Percentiles rank a stretch among this genome's conserved stretches.
phyloP scores from a whole-genome alignment of 2,113 vertebrate genomes.

The Blennius ocellaris region DNA sequence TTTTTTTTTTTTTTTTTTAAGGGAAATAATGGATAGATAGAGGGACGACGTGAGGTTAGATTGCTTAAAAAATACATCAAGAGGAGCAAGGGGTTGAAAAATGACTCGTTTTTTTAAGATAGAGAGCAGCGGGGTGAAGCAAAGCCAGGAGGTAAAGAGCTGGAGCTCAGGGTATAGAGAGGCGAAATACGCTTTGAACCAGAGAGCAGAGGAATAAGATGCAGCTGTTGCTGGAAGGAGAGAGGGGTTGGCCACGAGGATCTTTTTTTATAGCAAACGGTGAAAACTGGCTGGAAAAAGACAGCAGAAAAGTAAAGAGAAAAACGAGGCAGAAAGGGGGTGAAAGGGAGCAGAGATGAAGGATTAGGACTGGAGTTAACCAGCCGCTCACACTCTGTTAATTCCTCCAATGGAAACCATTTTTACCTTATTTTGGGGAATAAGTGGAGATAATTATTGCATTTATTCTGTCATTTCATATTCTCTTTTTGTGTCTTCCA shows the following conservation, averaged over 20 bases:
- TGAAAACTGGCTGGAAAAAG: not conserved
- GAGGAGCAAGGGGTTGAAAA: not conserved
- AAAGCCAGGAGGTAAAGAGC: slow-evolving; percentile 25
- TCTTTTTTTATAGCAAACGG: slow-evolving; percentile 4
- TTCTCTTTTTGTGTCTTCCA: slow-evolving; percentile 29
- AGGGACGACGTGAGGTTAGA: not conserved
- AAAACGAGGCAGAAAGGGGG: not conserved
- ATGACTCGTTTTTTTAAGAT: slow-evolving; percentile 9
- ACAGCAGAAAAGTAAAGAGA: not conserved
- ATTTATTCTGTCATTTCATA: slow-evolving; percentile 23
- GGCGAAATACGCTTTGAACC: slow-evolving; percentile 23
- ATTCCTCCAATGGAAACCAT: slow-evolving; percentile 1
- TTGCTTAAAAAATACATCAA: slow-evolving; percentile 10
- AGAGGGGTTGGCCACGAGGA: not conserved
- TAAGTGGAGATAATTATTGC: slow-evolving; percentile 37
- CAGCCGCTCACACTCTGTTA: slow-evolving; percentile 26
- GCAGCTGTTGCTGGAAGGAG: slow-evolving; percentile 36
- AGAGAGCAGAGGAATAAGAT: slow-evolving; percentile 18
- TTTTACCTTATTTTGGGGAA: slow-evolving; percentile 1
- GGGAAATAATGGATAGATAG: slow-evolving; percentile 4
- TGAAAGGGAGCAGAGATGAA: not conserved
- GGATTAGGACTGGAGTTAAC: not conserved
- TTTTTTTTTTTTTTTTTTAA: not conserved
- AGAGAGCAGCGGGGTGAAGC: slow-evolving; percentile 6
- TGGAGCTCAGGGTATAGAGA: not conserved